Base-by-base conservation (phyloP, 2,797 vertebrate genomes). In the Channa striata region DNA sequence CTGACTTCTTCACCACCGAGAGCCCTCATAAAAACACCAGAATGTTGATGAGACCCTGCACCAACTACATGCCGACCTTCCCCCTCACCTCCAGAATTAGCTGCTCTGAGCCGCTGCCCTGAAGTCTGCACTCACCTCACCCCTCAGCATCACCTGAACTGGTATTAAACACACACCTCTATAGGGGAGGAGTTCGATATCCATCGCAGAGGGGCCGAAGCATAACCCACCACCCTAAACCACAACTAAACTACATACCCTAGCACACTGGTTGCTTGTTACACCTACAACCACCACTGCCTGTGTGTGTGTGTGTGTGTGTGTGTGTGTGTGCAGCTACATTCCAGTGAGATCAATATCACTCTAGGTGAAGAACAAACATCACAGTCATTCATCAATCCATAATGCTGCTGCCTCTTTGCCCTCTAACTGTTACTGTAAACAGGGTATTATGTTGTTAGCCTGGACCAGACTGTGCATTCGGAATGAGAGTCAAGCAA, bases 281-380 rank as follows among this genome's bases (percentile, higher is more conserved):
- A 49, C 5, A 62, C 67, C 74, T 77, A 42, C 43, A 75, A 68
- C 75, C 63, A 52, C 66, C 47, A 40, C 23, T 47, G n/a, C 51
- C 56, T 34, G 34, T 47, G 19, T 49, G 42, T 20, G 34, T 59
- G 19, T 39, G 3, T 46, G 36, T 43, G 11, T 50, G 11, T 49
- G 11, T 54, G 65, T 16, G 43, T 19, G 39, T 57, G 54, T 21
- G 63, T 23, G 72, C 8, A 71, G 61, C 68, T 72, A 63, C 60
- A 50, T 78, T 86, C 74, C 72, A 63, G 62, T 11, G 64, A 77
- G 85, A 91, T 92, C 91, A 78, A 91, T 93, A 89, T 77, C 83
- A 82, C 62, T 86, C 83, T 74, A 74, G 77, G 74, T 44, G 68
- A 76, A 82, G 83, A 83, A 82, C 87, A 87, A 89, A 89, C 83